Conservation (phyloP, 2,113 vertebrate species). For the Sorex fumeus region DNA sequence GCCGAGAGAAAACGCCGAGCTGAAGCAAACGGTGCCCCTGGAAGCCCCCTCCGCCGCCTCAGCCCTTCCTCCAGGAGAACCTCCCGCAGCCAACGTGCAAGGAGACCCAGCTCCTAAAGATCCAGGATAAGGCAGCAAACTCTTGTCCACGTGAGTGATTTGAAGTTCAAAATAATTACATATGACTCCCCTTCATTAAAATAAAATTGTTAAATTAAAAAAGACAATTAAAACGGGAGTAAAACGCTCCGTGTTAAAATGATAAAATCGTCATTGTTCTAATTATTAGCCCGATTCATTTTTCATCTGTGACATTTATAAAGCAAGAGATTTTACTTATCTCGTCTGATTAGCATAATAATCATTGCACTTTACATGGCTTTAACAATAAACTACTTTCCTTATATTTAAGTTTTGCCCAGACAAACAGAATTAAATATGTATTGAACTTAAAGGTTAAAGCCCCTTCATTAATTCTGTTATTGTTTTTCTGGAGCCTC, state of each 20-base stretch:
- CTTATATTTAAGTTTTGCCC: slow-evolving; percentile 85
- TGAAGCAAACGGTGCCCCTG: slow-evolving; percentile 59
- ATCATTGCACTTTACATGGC: slow-evolving; percentile 82
- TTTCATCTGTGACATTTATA: slow-evolving; percentile 86
- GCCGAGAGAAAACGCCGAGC: slow-evolving; percentile 68
- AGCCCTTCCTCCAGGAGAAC: slow-evolving; percentile 66
- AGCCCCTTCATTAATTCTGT: slow-evolving; percentile 81
- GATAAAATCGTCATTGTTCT: slow-evolving; percentile 81
- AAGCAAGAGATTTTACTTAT: slow-evolving; percentile 85
- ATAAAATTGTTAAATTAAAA: slow-evolving; percentile 79
- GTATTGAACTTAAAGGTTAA: slow-evolving; percentile 82
- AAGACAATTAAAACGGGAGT: slow-evolving; percentile 82
- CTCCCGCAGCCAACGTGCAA: slow-evolving; percentile 56
- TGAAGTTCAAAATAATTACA: slow-evolving; percentile 82
- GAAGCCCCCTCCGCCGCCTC: slow-evolving; percentile 74
- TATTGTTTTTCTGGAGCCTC: slow-evolving; percentile 78
- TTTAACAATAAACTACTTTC: slow-evolving; percentile 84
- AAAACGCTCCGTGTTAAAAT: slow-evolving; percentile 80
- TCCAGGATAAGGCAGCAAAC: slow-evolving; percentile 37
- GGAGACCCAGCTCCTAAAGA: slow-evolving; percentile 74
- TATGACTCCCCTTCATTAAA: slow-evolving; percentile 82
- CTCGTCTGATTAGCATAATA: slow-evolving; percentile 88
- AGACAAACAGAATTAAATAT: slow-evolving; percentile 86
- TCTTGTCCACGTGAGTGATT: slow-evolving; percentile 68
- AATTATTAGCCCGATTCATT: slow-evolving; percentile 83